phyloP scores from a whole-genome alignment of 1,140 invertebrate genomes.

The Spodoptera litura region DNA sequence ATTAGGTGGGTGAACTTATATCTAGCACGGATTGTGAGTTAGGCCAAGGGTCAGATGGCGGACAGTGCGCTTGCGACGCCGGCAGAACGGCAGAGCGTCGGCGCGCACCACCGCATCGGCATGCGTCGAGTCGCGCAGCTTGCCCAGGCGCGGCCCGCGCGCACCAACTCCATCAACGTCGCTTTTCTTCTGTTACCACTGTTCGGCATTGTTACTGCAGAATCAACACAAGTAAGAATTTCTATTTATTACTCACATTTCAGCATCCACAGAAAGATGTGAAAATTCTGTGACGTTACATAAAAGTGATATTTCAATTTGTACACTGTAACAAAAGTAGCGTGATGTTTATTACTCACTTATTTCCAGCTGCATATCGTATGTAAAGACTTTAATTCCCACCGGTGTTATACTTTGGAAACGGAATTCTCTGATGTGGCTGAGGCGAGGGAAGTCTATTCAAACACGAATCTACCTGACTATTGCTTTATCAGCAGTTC shows the following conservation, averaged over 20 bases:
- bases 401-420: conserved; percentile 61
- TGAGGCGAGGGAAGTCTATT: not conserved
- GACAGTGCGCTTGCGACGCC: conserved; percentile 59
- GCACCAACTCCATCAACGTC: conserved; percentile 38
- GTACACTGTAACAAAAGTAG: not conserved
- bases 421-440: conserved; percentile 26
- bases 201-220: not conserved
- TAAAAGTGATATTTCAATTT: not conserved
- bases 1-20: conserved; percentile 83
- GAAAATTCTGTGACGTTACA: not conserved
- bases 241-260: not conserved
- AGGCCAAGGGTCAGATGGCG: conserved; percentile 68
- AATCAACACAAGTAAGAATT: conserved; percentile 54
- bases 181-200: conserved; percentile 20
- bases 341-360: conserved; percentile 17
- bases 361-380: conserved; percentile 64
- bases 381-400: conserved; percentile 61
- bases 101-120: conserved; percentile 62
- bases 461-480: conserved; percentile 4
- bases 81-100: conserved; percentile 59
- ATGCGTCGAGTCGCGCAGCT: conserved; percentile 62
- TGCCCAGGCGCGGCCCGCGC: conserved; percentile 48
- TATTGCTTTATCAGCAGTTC: conserved; percentile 56
- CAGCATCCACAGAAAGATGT: not conserved
- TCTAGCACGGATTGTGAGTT: conserved; percentile 67